A percentile compares a stretch with the other conserved stretches of the same genome.
phyloP scores from a whole-genome alignment of 2,797 vertebrate genomes.

The Coreius guichenoti region DNA sequence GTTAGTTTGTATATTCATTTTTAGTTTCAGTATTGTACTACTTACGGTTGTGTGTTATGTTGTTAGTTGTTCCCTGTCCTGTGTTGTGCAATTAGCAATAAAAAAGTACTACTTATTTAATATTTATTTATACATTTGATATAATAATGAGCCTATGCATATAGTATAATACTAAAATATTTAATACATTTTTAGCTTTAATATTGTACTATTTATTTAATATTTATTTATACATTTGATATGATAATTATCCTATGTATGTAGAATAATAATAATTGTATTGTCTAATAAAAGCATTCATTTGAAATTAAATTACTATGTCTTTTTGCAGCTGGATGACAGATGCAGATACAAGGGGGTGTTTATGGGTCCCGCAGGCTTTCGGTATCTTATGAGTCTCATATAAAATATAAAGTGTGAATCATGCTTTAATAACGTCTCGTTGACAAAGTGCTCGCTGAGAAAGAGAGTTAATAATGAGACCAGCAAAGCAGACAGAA shows the following conservation, averaged over 20 bases:
- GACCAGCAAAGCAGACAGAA: not conserved
- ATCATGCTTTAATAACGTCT: conserved; percentile 52
- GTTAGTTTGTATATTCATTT: too few relatives aligned
- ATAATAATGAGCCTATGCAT: not conserved
- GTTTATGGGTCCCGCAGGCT: conserved; percentile 23
- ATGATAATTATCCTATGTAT: conserved; percentile 59
- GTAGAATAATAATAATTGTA: not conserved
- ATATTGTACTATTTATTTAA: not conserved
- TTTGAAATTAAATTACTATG: not conserved
- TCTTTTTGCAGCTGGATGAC: not conserved
- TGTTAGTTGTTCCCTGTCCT: too few relatives aligned
- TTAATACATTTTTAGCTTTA: too few relatives aligned
- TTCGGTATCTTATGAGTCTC: conserved; percentile 41
- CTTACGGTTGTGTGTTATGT: too few relatives aligned
- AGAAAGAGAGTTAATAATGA: conserved; percentile 6
- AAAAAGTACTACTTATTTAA: not conserved
- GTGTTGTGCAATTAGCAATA: too few relatives aligned
- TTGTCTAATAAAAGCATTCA: not conserved
- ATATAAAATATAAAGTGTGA: conserved; percentile 49
- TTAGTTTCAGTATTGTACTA: too few relatives aligned
- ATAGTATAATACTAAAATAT: not conserved
- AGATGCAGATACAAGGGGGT: conserved; percentile 21
- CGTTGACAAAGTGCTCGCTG: conserved; percentile 23
- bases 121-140: not conserved
- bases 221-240: conserved; percentile 49